These are phyloP conservation scores for Spodoptera picta DNA, from an alignment of 2,888 invertebrate species.

Conservation along the genomic window DNA sequence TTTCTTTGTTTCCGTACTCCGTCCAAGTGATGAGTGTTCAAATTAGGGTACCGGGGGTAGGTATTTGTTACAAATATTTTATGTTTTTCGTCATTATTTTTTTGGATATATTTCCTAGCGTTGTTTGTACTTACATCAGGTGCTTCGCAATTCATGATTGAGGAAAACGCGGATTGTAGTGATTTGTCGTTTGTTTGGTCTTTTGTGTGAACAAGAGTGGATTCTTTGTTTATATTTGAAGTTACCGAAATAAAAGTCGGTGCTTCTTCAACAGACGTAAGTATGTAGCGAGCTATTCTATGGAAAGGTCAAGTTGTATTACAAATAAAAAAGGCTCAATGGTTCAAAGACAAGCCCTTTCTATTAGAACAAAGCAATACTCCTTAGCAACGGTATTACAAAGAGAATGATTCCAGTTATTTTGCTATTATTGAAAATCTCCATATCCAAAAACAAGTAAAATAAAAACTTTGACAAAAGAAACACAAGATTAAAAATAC, in stretches of 20 bases:
- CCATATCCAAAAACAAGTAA: neutral
- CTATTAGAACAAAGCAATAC: too few relatives aligned
- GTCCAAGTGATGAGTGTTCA: slow-evolving; percentile 67
- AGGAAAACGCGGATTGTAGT: slow-evolving; percentile 21
- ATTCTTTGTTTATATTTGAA: slow-evolving; percentile 27
- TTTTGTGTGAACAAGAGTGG: slow-evolving; percentile 32
- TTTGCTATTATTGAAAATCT: too few relatives aligned
- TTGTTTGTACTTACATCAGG: slow-evolving; percentile 36
- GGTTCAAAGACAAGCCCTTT: slow-evolving; percentile 4
- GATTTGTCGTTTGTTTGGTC: slow-evolving; percentile 37
- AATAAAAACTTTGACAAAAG: neutral
- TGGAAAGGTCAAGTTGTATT: neutral
- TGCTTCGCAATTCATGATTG: slow-evolving; percentile 22
- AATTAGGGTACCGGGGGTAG: slow-evolving; percentile 57
- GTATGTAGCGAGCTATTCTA: neutral
- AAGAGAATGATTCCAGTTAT: too few relatives aligned
- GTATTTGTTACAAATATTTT: slow-evolving; percentile 57
- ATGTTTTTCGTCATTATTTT: slow-evolving; percentile 53
- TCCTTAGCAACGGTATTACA: too few relatives aligned
- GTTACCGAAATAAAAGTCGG: slow-evolving; percentile 17
- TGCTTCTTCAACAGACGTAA: slow-evolving; percentile 5
- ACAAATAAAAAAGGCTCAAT: slow-evolving; percentile 3
- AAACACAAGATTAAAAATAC: neutral
- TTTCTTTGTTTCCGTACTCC: slow-evolving; percentile 81
- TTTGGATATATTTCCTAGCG: slow-evolving; percentile 25